Percentiles rank a stretch among this genome's conserved stretches.
phyloP scores from a whole-genome alignment of 2,113 vertebrate genomes.

The Solea solea region DNA sequence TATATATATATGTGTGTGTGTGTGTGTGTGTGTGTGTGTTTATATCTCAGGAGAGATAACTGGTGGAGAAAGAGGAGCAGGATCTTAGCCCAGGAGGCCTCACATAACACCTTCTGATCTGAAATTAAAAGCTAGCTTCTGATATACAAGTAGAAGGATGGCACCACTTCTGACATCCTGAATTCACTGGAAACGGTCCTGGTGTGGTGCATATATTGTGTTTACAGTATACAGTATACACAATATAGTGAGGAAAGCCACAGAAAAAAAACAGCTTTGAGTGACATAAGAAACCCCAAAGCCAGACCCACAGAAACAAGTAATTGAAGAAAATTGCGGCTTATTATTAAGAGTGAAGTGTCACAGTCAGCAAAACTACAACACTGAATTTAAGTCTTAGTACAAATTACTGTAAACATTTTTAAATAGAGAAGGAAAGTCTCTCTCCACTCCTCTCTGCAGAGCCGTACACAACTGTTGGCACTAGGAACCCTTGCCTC shows the following conservation, averaged over 20 bases:
- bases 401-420: not conserved
- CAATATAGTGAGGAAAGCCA: not conserved
- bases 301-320: not conserved
- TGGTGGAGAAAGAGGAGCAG: conserved; percentile 48
- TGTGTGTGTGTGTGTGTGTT: too few relatives aligned
- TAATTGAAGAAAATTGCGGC: not conserved
- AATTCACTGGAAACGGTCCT: not conserved
- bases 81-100: conserved; percentile 37
- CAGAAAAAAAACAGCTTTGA: not conserved
- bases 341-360: too few relatives aligned
- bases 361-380: too few relatives aligned
- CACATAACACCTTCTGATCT: conserved; percentile 32
- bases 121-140: conserved; percentile 14
- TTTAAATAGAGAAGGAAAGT: not conserved
- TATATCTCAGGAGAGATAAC: conserved; percentile 39
- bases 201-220: not conserved
- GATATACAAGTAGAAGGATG: conserved; percentile 11
- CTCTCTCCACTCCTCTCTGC: not conserved
- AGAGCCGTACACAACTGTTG: conserved; percentile 24
- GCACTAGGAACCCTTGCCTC: conserved; percentile 31
- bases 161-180: not conserved
- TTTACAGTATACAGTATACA: too few relatives aligned
- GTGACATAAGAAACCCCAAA: not conserved
- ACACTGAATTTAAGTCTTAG: too few relatives aligned
- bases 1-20: too few relatives aligned